phyloP scores from a whole-genome alignment of 64 coral and sea anemone species.

The Dendronephthya gigantea region DNA sequence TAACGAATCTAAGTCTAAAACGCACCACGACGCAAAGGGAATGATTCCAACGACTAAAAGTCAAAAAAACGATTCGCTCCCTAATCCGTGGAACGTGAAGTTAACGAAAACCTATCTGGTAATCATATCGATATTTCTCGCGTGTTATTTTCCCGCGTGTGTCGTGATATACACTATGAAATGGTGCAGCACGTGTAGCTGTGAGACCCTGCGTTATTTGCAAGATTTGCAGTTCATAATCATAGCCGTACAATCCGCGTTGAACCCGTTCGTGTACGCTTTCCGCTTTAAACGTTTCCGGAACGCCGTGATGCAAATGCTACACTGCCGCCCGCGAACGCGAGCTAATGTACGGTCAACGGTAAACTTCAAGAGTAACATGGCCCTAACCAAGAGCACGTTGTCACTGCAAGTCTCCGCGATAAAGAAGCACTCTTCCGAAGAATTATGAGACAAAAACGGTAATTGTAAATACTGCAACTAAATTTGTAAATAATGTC shows the following conservation, averaged over 20 bases:
- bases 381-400: background rate
- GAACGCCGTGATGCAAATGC: constrained; percentile 15
- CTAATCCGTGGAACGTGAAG: constrained; percentile 42
- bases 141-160: constrained; percentile 53
- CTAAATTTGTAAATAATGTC: too few species aligned
- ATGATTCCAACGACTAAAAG: too few species aligned
- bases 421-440: background rate
- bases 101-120: constrained; percentile 68
- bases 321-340: background rate
- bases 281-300: constrained; percentile 59
- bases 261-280: constrained; percentile 71
- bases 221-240: constrained; percentile 61
- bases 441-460: background rate
- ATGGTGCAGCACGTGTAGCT: constrained; percentile 51
- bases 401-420: background rate
- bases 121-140: constrained; percentile 53
- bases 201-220: constrained; percentile 43
- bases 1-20: too few species aligned
- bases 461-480: too few species aligned
- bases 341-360: background rate
- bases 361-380: background rate
- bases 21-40: too few species aligned
- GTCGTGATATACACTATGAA: constrained; percentile 65
- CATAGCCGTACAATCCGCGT: constrained; percentile 47
- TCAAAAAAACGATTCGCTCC: background rate